Evolutionary conservation across 1,140 invertebrate species (phyloP).

Genomic region (Drosophila hydei): DNA sequence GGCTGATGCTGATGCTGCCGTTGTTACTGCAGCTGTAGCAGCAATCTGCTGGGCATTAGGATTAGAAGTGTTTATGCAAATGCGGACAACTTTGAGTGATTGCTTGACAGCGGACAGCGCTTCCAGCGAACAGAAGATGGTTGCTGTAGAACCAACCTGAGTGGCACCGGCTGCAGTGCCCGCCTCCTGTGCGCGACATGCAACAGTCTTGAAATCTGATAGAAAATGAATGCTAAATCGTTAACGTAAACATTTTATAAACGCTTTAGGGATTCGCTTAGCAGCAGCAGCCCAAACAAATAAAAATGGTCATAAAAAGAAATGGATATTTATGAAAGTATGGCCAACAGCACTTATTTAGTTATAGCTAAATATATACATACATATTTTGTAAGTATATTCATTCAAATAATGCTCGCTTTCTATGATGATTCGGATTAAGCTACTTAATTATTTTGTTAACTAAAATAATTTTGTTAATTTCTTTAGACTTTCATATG

Average conservation of each 20-base stretch:
- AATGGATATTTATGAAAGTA: background rate
- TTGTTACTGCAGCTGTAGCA: conserved; percentile 11
- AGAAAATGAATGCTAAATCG: conserved; percentile 58
- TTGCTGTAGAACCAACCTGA: conserved; percentile 8
- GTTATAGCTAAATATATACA: too few species aligned
- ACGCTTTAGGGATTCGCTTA: conserved; percentile 16
- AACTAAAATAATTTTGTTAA: too few species aligned
- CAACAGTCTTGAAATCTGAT: conserved; percentile 49
- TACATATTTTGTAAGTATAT: too few species aligned
- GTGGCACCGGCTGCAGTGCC: background rate
- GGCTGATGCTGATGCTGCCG: too few species aligned
- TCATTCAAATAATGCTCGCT: too few species aligned
- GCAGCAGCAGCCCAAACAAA: background rate
- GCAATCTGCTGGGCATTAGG: conserved; percentile 69
- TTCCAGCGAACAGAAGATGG: conserved; percentile 32
- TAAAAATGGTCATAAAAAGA: too few species aligned
- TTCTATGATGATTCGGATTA: too few species aligned
- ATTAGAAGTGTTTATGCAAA: conserved; percentile 81
- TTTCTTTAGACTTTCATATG: too few species aligned
- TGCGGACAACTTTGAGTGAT: conserved; percentile 78
- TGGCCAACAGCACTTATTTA: too few species aligned
- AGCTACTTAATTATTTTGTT: too few species aligned
- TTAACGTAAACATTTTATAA: conserved; percentile 41
- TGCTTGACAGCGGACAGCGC: conserved; percentile 43
- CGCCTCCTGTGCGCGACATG: background rate